Base-by-base conservation (phyloP, 2,888 invertebrate species). In the Luffia ferchaultella region DNA sequence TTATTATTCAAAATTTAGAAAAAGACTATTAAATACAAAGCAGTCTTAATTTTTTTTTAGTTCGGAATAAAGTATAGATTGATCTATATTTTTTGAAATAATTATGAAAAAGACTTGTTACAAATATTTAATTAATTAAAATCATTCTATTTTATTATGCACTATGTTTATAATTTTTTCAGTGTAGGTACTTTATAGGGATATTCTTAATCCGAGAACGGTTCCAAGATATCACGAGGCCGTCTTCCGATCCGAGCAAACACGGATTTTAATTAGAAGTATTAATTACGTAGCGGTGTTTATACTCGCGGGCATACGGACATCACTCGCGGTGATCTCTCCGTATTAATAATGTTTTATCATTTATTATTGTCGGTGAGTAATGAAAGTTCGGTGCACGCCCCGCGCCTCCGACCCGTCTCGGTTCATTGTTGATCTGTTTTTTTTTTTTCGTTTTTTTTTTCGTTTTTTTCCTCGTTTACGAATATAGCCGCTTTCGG, bases 331-430 rank as follows among this genome's bases (percentile, higher is more conserved):
- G 50, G 45, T 73, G 76, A 79, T 80, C 76, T 70, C 70, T 61
- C 64, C 68, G 68, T 75, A 82, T 82, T 83, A 82, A 83, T 83
- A 83, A 83, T 83, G 80, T 80, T 77, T 82, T 83, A 83, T 83
- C 80, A 83, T 83, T 83, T 83, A 80, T 83, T 78, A 83, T 70
- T 65, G 67, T 66, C 65, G 62, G 64, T 80, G 82, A 82, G 82
- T 83, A 82, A 83, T 83, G 83, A 78, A 80, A 80, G 73, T 80
- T 73, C 48, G 47, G 57, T 73, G 71, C 79, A 77, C 82, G 82
- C 83, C 80, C 78, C 70, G 71, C 71, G 66, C 70, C 70, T 67
- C 82, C 80, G 82, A 82, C 80, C 80, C 79, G 80, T 80, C 82
- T 75, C 60, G 30, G 48, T 17, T 62, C 62, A 61, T 60, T 55